Conservation (phyloP, 2,113 vertebrate species). For the Camelus bactrianus region DNA sequence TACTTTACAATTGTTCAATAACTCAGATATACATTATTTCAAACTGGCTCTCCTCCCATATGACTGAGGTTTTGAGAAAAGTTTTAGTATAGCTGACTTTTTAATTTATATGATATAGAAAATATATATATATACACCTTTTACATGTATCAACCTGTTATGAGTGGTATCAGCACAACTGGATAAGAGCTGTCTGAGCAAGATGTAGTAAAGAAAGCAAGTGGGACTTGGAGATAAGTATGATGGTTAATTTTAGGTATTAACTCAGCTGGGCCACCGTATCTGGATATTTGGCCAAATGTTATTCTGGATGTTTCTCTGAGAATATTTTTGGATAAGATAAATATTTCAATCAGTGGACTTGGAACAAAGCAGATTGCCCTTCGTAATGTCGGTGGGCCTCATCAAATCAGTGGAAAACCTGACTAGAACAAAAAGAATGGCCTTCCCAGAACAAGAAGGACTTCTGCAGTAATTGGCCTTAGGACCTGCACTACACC, state of each 20-base stretch:
- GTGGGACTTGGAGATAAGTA: not conserved
- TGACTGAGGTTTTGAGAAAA: not conserved
- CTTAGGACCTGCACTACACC: not conserved
- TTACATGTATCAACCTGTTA: not conserved
- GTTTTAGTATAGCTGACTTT: constrained; percentile 2
- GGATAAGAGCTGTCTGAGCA: not conserved
- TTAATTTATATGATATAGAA: not conserved
- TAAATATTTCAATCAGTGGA: not conserved
- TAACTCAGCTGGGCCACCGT: not conserved
- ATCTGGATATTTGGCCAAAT: not conserved
- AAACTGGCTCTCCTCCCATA: not conserved
- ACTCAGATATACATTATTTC: not conserved
- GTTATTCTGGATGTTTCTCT: not conserved
- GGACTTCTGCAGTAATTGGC: not conserved
- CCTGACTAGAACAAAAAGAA: not conserved
- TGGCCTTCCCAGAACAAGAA: not conserved
- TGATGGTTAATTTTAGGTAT: not conserved
- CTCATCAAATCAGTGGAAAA: not conserved
- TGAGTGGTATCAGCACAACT: not conserved
- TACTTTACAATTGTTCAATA: not conserved
- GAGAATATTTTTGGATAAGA: not conserved
- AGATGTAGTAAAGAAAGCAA: not conserved
- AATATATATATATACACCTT: not conserved
- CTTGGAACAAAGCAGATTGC: not conserved
- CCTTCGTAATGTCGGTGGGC: not conserved